These are phyloP conservation scores for Cristatella mucedo DNA, from an alignment of 2,888 invertebrate species.

Conservation along the genomic window DNA sequence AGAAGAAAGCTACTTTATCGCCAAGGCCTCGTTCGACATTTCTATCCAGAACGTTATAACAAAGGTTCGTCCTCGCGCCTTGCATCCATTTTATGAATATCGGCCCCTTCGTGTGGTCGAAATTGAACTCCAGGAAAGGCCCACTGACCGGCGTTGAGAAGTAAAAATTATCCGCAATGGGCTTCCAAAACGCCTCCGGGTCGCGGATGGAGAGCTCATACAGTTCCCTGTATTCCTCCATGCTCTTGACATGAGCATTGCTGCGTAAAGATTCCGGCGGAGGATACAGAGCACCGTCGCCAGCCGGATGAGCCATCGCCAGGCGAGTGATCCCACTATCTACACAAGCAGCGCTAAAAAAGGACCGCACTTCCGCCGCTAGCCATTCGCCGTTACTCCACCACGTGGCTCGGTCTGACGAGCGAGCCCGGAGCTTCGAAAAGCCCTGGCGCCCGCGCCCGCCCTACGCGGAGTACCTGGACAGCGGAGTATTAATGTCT, in stretches of 20 bases:
- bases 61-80: slow-evolving; percentile 82
- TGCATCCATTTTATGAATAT: slow-evolving; percentile 87
- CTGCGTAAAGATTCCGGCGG: slow-evolving; percentile 23
- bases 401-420: no score
- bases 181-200: slow-evolving; percentile 80
- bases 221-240: slow-evolving; percentile 63
- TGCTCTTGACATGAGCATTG: slow-evolving; percentile 47
- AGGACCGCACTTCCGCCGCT: no score
- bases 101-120: slow-evolving; percentile 68
- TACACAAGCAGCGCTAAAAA: no score
- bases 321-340: no score
- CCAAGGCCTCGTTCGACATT: slow-evolving; percentile 68
- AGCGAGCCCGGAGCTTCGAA: no score
- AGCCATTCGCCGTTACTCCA: no score
- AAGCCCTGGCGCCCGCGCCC: no score
- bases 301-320: no score
- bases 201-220: slow-evolving; percentile 69
- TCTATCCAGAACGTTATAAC: slow-evolving; percentile 82
- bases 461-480: no score
- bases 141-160: slow-evolving; percentile 57
- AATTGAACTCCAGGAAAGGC: slow-evolving; percentile 72
- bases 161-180: slow-evolving; percentile 77
- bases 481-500: no score
- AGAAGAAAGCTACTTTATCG: slow-evolving; percentile 79
- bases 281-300: no score